phyloP scores from a whole-genome alignment of 1,140 invertebrate species.

The Eupristina koningsbergeri region DNA sequence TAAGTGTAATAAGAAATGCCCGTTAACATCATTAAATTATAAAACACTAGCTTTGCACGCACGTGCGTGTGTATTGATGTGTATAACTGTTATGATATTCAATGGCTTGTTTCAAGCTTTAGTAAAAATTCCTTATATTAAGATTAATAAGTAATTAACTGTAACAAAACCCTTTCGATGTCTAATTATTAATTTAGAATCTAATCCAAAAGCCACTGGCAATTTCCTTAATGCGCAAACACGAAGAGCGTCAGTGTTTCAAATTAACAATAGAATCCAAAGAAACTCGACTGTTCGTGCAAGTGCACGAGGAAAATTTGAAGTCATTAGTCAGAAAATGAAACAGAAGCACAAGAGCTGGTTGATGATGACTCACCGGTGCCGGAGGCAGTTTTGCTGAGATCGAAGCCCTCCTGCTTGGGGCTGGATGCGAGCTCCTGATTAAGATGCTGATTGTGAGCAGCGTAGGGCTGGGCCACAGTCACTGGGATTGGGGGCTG shows the following conservation, averaged over 20 bases:
- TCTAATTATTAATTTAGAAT: too few relatives aligned
- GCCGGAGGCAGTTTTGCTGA: constrained; percentile 75
- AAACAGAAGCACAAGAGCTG: not conserved
- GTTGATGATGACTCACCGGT: constrained; percentile 67
- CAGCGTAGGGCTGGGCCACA: constrained; percentile 65
- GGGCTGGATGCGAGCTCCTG: constrained; percentile 73
- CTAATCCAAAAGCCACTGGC: too few relatives aligned
- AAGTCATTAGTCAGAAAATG: too few relatives aligned
- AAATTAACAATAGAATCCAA: too few relatives aligned
- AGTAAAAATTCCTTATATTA: too few relatives aligned
- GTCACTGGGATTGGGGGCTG: constrained; percentile 23
- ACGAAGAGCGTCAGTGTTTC: too few relatives aligned
- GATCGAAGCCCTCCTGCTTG: constrained; percentile 78
- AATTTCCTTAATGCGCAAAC: too few relatives aligned
- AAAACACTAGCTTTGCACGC: not conserved
- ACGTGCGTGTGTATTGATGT: too few relatives aligned
- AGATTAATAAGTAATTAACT: too few relatives aligned
- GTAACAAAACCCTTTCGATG: too few relatives aligned
- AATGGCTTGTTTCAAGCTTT: not conserved
- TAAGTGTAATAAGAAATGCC: not conserved
- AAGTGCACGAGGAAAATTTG: too few relatives aligned
- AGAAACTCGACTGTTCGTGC: too few relatives aligned
- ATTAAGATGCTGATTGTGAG: constrained; percentile 70
- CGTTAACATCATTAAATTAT: not conserved
- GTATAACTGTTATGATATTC: not conserved